These are phyloP conservation scores for Sinocyclocheilus anophthalmus DNA, from an alignment of 2,113 vertebrate genomes.

Conservation along the genomic window DNA sequence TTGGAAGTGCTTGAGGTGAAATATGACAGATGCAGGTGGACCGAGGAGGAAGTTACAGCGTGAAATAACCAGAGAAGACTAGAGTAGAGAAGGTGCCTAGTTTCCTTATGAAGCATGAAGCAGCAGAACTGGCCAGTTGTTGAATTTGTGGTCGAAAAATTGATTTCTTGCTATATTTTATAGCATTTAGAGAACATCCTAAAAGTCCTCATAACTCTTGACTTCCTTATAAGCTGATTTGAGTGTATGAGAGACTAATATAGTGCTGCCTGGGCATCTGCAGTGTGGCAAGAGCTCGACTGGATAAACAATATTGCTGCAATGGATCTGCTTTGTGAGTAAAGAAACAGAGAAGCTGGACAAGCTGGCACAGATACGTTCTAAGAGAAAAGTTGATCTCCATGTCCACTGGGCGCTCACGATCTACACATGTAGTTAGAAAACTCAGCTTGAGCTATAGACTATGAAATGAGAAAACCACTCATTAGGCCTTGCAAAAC, in stretches of 20 bases:
- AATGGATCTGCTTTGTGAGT: constrained; percentile 2
- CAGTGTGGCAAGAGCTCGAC: background rate
- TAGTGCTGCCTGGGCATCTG: background rate
- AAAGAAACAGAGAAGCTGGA: background rate
- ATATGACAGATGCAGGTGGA: constrained; percentile 28
- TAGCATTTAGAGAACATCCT: background rate
- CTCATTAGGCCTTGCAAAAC: background rate
- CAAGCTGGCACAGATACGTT: background rate
- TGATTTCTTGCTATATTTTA: background rate
- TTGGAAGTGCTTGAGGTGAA: constrained; percentile 3
- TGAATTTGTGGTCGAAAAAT: constrained; percentile 5
- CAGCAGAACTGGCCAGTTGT: background rate
- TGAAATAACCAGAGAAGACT: background rate
- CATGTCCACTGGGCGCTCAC: background rate
- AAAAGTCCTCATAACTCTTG: background rate
- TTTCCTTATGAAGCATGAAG: constrained; percentile 4
- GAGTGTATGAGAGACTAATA: background rate
- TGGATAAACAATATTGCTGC: background rate
- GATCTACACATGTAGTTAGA: background rate
- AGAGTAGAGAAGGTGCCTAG: background rate
- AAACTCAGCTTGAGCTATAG: background rate
- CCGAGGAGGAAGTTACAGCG: background rate
- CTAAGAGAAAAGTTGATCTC: background rate
- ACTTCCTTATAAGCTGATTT: background rate
- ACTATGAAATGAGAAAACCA: background rate